Evolutionary conservation across 2,888 invertebrate genomes (phyloP), one percentile per base, ranked within the genome.

Genomic region (Alviniconcha strummeri): DNA sequence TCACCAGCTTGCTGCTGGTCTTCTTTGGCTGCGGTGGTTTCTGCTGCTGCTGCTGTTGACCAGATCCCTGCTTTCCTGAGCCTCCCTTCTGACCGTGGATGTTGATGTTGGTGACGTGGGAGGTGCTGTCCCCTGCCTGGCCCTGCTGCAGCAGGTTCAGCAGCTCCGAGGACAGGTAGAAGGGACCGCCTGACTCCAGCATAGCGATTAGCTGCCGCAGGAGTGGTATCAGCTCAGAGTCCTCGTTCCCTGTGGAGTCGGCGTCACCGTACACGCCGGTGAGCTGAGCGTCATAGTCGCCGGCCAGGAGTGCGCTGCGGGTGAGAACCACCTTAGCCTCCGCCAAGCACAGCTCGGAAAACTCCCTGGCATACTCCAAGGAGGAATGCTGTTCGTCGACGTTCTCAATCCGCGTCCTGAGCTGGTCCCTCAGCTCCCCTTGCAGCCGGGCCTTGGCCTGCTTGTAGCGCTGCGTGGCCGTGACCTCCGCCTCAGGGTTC

Each of bases 111-210:
- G 89, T 89, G 56, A 86, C 83, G 64, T 89, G 86, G 56, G 88
- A 84, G 81, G 84, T 82, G 69, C 83, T 84, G 67, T 86, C 87
- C 67, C 87, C 89, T 78, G 87, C 88, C 36, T 84, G 85, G 77
- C 81, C 74, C 11, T 81, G 84, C 74, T 89, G 90, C 74, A 92
- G 89, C 75, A 91, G 78, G 83, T 90, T 91, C 81, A 92, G 84
- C 36, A 92, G 85, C 74, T 92, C 91, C 19, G 91, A 87, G 0
- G 91, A 90, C 83, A 92, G 85, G 74, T 89, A 89, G 87, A 92
- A 92, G 5, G 92, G 92, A 64, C 90, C 91, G 15, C 93, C 93
- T 36, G 90, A 88, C 85, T 93, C 91, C 67, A 93, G 86, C 89
- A 93, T 87, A 11, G 90, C 90, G 56, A 93, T 90, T 80, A 93